phyloP scores from a whole-genome alignment of 2,888 invertebrate species.

The Entomobrya proxima region DNA sequence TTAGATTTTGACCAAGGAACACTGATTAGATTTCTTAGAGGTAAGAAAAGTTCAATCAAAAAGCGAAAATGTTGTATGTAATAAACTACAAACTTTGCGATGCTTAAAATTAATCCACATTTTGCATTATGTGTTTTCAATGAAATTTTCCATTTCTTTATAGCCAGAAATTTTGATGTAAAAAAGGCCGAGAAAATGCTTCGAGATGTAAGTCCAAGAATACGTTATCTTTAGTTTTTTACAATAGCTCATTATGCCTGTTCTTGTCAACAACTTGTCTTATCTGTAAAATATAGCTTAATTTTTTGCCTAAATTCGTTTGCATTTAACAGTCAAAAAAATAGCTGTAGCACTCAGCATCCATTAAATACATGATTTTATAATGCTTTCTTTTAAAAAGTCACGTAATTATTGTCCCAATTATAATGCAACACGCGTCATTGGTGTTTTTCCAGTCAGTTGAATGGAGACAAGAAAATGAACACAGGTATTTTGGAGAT shows the following conservation, averaged over 20 bases:
- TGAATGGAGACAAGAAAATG: slow-evolving; percentile 59
- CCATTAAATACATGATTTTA: not conserved
- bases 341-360: not conserved
- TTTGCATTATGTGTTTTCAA: not conserved
- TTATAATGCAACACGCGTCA: too few species aligned
- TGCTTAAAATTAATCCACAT: too few species aligned
- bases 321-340: not conserved
- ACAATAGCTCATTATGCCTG: too few species aligned
- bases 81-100: too few species aligned
- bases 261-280: too few species aligned
- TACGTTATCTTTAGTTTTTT: not conserved
- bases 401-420: not conserved
- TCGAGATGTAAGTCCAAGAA: slow-evolving; percentile 58
- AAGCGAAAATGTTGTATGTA: not conserved
- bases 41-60: too few species aligned
- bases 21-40: slow-evolving; percentile 60
- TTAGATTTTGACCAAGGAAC: slow-evolving; percentile 52
- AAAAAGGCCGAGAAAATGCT: slow-evolving; percentile 64
- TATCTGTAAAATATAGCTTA: not conserved
- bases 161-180: slow-evolving; percentile 64
- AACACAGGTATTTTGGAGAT: slow-evolving; percentile 49
- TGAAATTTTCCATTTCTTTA: too few species aligned
- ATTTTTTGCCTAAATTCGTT: not conserved
- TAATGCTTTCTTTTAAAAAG: not conserved
- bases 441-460: slow-evolving; percentile 51